phyloP scores from a whole-genome alignment of 2,113 vertebrate species.

The Plectropomus leopardus region DNA sequence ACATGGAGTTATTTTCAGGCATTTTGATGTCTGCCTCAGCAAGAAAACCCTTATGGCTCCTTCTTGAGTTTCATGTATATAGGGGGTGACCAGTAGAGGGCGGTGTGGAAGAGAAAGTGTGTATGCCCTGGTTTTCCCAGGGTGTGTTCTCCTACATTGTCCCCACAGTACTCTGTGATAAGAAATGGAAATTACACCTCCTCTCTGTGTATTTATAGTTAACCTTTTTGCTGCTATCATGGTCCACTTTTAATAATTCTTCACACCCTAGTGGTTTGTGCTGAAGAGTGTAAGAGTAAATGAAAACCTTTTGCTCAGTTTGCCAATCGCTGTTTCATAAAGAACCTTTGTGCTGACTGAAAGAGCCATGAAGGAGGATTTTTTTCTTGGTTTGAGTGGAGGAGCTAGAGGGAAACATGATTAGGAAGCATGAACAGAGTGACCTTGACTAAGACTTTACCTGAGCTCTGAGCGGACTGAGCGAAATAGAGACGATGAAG shows the following conservation, averaged over 20 bases:
- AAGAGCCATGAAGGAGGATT: background rate
- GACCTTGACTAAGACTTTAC: constrained; percentile 15
- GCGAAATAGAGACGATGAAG: background rate
- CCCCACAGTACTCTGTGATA: background rate
- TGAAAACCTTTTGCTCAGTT: background rate
- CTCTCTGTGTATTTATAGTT: background rate
- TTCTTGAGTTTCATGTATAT: constrained; percentile 3
- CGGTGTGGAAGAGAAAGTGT: constrained; percentile 9
- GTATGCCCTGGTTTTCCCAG: background rate
- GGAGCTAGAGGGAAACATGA: background rate
- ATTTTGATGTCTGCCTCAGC: constrained; percentile 27
- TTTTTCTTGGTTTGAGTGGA: background rate
- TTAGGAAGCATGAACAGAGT: background rate
- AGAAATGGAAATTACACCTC: background rate
- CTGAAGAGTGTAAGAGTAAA: background rate
- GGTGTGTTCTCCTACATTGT: background rate
- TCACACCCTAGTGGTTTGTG: too few species aligned
- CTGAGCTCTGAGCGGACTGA: background rate
- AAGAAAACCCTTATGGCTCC: background rate
- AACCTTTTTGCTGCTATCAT: background rate
- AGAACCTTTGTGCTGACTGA: constrained; percentile 4
- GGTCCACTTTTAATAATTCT: background rate
- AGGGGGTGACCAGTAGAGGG: constrained; percentile 61
- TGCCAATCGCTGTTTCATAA: background rate
- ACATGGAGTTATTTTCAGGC: constrained; percentile 19